Evolutionary conservation across 2,113 vertebrate genomes (phyloP).

Genomic region (Ptyas mucosa): DNA sequence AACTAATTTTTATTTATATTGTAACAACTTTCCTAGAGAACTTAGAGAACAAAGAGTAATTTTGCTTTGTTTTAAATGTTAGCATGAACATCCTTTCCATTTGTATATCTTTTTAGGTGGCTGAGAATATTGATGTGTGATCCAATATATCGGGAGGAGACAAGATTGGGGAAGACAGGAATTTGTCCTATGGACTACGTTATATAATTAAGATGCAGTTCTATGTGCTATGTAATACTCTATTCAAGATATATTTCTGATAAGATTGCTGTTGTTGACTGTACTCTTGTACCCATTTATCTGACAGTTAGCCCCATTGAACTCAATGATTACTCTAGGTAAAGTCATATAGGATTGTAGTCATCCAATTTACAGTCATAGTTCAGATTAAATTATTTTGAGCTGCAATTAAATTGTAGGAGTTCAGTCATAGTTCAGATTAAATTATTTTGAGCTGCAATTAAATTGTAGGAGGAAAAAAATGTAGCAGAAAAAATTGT

Average conservation of each 20-base stretch:
- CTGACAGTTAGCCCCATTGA: not conserved
- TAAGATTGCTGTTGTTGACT: not conserved
- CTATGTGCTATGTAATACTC: not conserved
- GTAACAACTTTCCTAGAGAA: not conserved
- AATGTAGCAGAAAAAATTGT: not conserved
- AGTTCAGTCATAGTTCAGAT: not conserved
- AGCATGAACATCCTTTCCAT: not conserved
- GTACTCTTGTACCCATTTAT: not conserved
- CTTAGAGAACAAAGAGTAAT: not conserved
- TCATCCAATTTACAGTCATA: not conserved
- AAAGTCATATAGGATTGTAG: not conserved
- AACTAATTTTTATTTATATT: not conserved
- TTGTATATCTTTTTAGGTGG: not conserved
- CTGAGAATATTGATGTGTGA: not conserved
- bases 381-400: not conserved
- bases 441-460: not conserved
- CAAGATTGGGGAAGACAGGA: not conserved
- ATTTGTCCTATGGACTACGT: not conserved
- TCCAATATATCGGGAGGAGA: not conserved
- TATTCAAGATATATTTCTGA: not conserved
- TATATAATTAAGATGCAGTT: not conserved
- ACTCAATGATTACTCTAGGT: not conserved
- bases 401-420: not conserved
- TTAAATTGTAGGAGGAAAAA: not conserved
- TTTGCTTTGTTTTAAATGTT: not conserved